Percentiles rank a stretch among this genome's conserved stretches.
These are phyloP conservation scores for Sakesphorus luctuosus DNA, from an alignment of 2,113 vertebrate genomes.

Conservation along the genomic window DNA sequence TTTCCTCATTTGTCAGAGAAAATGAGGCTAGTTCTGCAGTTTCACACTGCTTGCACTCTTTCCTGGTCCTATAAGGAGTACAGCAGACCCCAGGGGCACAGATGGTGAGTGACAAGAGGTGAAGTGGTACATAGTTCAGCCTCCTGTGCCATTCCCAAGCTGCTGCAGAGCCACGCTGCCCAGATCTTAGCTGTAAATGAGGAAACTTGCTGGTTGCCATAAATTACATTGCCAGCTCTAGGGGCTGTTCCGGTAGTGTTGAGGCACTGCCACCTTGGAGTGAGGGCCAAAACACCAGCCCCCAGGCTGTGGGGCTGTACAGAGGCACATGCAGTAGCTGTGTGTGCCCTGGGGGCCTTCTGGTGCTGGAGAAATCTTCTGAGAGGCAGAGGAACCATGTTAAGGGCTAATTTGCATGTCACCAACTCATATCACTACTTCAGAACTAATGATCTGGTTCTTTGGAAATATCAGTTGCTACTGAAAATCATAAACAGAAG, in stretches of 20 bases:
- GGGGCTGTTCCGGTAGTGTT: not conserved
- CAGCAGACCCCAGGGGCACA: not conserved
- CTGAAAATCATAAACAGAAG: not conserved
- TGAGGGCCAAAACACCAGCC: not conserved
- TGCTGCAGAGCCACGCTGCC: not conserved
- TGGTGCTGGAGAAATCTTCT: not conserved
- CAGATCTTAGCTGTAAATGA: not conserved
- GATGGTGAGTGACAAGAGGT: rapidly evolving
- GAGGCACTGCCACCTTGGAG: not conserved
- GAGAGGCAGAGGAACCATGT: not conserved
- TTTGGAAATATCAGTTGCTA: not conserved
- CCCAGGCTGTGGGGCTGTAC: rapidly evolving
- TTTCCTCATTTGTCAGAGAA: not conserved
- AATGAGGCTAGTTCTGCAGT: not conserved
- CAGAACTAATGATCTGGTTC: slow-evolving; percentile 2
- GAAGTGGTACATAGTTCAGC: not conserved
- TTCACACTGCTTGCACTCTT: not conserved
- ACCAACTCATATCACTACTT: not conserved
- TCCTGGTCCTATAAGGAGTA: not conserved
- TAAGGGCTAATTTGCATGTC: slow-evolving; percentile 9
- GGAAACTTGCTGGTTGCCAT: not conserved
- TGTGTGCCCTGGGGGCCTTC: not conserved
- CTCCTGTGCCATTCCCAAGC: not conserved
- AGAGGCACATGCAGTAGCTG: not conserved
- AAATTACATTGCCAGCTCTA: rapidly evolving